Conservation (phyloP, 2,888 invertebrate species). For the Diloba caeruleocephala region DNA sequence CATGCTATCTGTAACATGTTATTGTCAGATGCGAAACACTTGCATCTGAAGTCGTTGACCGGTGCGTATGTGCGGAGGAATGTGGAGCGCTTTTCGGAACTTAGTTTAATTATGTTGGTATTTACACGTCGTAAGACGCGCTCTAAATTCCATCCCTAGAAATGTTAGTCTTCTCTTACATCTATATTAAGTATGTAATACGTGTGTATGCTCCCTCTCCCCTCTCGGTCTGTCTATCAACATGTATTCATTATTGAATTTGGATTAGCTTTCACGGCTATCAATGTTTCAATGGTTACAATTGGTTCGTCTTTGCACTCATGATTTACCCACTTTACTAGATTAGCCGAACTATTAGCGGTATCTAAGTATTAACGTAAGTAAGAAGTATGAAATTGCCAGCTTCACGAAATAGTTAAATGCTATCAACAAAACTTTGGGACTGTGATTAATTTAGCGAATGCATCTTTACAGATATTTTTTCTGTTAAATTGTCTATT, state of each 20-base stretch:
- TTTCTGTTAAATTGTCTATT: not conserved
- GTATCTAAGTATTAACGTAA: conserved; percentile 11
- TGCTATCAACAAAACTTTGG: not conserved
- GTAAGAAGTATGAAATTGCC: conserved; percentile 14
- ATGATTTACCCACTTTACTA: conserved; percentile 2
- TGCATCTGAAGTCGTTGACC: conserved; percentile 51
- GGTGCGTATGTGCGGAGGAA: conserved; percentile 42
- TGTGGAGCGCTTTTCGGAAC: conserved; percentile 48
- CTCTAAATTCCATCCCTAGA: conserved; percentile 65
- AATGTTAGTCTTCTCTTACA: conserved; percentile 40
- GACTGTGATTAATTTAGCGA: not conserved
- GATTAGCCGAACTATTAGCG: conserved; percentile 11
- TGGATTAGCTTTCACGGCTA: not conserved
- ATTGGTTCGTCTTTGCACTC: conserved; percentile 16
- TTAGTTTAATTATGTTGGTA: conserved; percentile 54
- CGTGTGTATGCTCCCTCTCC: not conserved
- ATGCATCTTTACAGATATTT: conserved; percentile 1
- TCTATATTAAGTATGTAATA: conserved; percentile 5
- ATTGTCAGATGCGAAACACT: conserved; percentile 45
- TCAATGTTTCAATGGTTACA: conserved; percentile 12
- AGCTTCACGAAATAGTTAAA: conserved; percentile 5
- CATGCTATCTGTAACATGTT: conserved; percentile 28
- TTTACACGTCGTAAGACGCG: conserved; percentile 54
- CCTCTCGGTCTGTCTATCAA: not conserved
- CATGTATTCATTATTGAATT: not conserved